Evolutionary conservation across 2,797 vertebrate genomes (phyloP), one percentile per base, ranked within the genome.

Genomic region (Sebastes cheni): DNA sequence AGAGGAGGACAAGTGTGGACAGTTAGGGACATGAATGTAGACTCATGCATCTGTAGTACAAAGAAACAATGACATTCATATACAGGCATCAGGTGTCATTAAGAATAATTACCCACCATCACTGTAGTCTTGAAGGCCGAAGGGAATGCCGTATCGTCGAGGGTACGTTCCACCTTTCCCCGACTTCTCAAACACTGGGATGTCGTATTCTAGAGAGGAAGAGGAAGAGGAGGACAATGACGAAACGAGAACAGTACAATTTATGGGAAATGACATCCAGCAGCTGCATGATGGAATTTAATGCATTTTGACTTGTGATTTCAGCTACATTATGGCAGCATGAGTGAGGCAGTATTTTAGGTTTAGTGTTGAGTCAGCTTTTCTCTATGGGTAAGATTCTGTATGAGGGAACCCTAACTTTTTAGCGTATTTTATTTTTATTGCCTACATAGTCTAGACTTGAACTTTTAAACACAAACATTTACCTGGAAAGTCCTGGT

Each of bases 141-240:
- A 98, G 14, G 98, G 97, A 88, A 99, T 94, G 80, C 98, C 97
- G 4, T 99, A 99, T 73, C 98, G 95, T 68, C 99, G 96, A 13
- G 99, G 99, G 68, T 99, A 99, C 6, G 99, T 99, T 1, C 99
- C 99, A 2, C 99, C 98, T 91, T 99, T 99, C 69, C 97, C 99
- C 54, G 97, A 97, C 91, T 99, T 99, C 94, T 99, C 99, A 92
- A 99, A 99, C 89, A 98, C 95, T 18, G 99, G 98, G 84, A 97
- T 97, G 91, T 99, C 98, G 58, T 97, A 98, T 85, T 99, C 98
- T 98, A 89, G 54, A 64, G 76, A 58, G 16, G 22, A 62, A 59
- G 46, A 76, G 10, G 14, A 32, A 59, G 46, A 76, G 10, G 14
- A 32, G 11, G 22, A 10, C 0, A 13, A 59, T 6, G 14, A 83